phyloP scores from a whole-genome alignment of 64 coral and sea anemone species.

The Actinia tenebrosa region DNA sequence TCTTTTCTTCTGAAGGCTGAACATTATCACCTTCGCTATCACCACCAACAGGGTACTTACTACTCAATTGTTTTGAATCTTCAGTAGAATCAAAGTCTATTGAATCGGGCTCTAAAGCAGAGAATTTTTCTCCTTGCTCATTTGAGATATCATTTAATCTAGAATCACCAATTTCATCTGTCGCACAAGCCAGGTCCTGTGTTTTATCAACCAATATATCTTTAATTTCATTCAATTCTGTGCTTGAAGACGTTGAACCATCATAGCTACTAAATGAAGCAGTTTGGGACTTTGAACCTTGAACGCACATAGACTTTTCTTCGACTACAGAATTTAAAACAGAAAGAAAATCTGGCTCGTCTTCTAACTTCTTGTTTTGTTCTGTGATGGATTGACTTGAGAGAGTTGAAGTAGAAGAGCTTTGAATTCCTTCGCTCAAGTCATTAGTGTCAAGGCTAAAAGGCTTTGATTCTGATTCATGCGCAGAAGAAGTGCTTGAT shows the following conservation, averaged over 20 bases:
- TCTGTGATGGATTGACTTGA: background rate
- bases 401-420: background rate
- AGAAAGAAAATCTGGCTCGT: slow-evolving; percentile 9
- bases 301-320: background rate
- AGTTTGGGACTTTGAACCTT: background rate
- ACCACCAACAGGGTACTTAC: background rate
- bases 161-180: background rate
- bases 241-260: background rate
- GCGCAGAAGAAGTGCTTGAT: background rate
- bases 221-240: background rate
- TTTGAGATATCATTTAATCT: background rate
- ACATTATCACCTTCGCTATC: background rate
- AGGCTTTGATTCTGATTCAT: background rate
- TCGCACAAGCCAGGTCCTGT: background rate
- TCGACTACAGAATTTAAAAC: slow-evolving; percentile 19
- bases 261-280: background rate
- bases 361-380: background rate
- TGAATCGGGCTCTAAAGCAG: background rate
- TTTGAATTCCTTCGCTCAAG: background rate
- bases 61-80: background rate
- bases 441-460: background rate
- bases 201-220: background rate
- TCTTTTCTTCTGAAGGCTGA: background rate
- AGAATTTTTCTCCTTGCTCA: background rate
- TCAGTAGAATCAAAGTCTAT: background rate